Evolutionary conservation across 2,113 vertebrate species (phyloP).

Genomic region (Rynchops niger): DNA sequence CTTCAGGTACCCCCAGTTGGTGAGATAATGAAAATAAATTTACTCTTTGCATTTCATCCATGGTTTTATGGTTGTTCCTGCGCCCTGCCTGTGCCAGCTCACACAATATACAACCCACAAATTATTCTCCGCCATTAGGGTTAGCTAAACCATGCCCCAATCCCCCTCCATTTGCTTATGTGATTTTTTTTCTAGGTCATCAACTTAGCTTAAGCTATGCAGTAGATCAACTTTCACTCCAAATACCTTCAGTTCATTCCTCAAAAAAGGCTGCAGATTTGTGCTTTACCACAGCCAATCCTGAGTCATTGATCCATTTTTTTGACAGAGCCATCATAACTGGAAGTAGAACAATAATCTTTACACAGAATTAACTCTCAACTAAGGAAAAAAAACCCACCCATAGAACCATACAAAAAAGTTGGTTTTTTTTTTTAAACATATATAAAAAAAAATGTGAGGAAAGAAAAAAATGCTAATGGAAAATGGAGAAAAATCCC

Average conservation of each 20-base stretch:
- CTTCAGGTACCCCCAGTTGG: not conserved
- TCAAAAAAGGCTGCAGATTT: not conserved
- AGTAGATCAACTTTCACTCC: conserved; percentile 12
- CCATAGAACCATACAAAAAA: not conserved
- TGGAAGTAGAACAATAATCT: not conserved
- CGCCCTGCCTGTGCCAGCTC: not conserved
- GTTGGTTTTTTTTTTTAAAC: not conserved
- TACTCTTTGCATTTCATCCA: not conserved
- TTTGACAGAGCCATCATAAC: not conserved
- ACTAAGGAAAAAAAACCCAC: not conserved
- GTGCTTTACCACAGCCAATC: not conserved
- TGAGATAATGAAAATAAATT: not conserved
- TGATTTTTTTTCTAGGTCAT: not conserved
- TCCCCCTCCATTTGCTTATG: not conserved
- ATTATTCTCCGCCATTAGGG: not conserved
- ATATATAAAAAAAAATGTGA: not conserved
- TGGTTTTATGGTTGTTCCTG: not conserved
- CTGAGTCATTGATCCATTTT: not conserved
- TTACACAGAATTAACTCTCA: not conserved
- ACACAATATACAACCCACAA: not conserved
- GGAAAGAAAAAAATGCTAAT: not conserved
- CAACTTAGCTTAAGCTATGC: not conserved
- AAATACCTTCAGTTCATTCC: not conserved
- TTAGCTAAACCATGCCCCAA: not conserved
- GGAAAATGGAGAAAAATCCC: not conserved